These are phyloP conservation scores for Fopius arisanus DNA, from an alignment of 1,140 invertebrate genomes.

Conservation along the genomic window DNA sequence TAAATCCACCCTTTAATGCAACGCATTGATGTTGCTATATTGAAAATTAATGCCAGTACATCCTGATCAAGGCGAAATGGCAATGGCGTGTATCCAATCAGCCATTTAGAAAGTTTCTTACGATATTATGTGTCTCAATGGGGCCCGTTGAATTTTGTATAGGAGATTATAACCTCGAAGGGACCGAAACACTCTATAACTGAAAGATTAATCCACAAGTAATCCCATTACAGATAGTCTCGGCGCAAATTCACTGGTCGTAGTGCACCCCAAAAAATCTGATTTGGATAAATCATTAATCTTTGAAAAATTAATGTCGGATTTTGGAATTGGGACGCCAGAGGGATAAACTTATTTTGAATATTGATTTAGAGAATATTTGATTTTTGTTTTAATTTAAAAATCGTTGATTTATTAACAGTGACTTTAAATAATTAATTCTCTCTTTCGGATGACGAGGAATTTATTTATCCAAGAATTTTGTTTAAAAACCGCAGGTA, in stretches of 20 bases:
- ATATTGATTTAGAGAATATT: too few relatives aligned
- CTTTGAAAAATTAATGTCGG: too few relatives aligned
- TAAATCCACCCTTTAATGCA: slow-evolving; percentile 17
- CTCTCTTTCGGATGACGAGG: too few relatives aligned
- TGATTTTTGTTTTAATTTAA: too few relatives aligned
- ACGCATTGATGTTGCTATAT: slow-evolving; percentile 20
- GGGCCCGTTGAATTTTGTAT: slow-evolving; percentile 13
- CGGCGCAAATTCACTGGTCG: background rate
- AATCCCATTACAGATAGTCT: slow-evolving; percentile 36
- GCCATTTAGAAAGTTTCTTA: slow-evolving; percentile 27
- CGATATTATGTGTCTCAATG: slow-evolving; percentile 15
- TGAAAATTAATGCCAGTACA: slow-evolving; percentile 36
- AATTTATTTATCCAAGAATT: too few relatives aligned
- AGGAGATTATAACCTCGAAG: background rate
- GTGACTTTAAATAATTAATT: too few relatives aligned
- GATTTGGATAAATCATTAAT: too few relatives aligned
- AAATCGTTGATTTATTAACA: too few relatives aligned
- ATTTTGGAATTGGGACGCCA: too few relatives aligned
- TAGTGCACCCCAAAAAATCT: too few relatives aligned
- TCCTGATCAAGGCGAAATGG: slow-evolving; percentile 38
- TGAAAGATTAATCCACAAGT: slow-evolving; percentile 32
- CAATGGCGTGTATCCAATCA: slow-evolving; percentile 27
- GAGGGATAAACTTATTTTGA: too few relatives aligned
- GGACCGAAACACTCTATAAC: slow-evolving; percentile 9
- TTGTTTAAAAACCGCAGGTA: too few relatives aligned